Evolutionary conservation across 2,113 vertebrate genomes (phyloP), one percentile per base, ranked within the genome.

Genomic region (Budorcas taxicolor): DNA sequence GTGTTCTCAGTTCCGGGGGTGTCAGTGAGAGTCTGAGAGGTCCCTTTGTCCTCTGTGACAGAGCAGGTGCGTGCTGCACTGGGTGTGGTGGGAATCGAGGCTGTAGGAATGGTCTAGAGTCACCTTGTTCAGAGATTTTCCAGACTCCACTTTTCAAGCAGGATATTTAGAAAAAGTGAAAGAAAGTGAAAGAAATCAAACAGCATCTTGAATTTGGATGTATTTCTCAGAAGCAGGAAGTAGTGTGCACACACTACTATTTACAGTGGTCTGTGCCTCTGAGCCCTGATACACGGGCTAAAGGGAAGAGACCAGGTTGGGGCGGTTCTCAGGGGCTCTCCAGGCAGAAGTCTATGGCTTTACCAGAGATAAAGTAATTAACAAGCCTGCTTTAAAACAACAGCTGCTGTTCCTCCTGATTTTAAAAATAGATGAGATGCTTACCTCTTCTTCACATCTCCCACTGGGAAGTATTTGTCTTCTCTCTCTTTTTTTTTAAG

Each of bases 401-500:
- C 6, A 40, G 87, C 67, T 43, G 67, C 78, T 19, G 8, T 4
- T 47, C 53, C 78, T 21, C 85, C 19, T 89, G 23, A 0, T 14
- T 62, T 93, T 47, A 82, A 96, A 90, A 60, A 88, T 53, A 78
- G 62, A 80, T 36, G 53, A 89, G 87, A 43, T 53, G n/a, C 57
- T 82, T 85, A 40, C 5, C 7, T 91, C 5, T 82, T 10, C 52
- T 53, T 19, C 0, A 0, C 7, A 14, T 57, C 33, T 57, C 60
- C 25, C 78, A 3, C 29, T 40, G 12, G 64, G 29, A 89, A 91
- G 9, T 27, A 52, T 50, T 96, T 85, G 43, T 62, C 80, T 96
- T n/a, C 62, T n/a, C 8, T 64, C 31, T 47, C 3, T 36, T 47
- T 64, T 23, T 19, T 15, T 74, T 33, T 0, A 87, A 84, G 45